Evolutionary conservation across 2,797 vertebrate genomes (phyloP).

Genomic region (Orestias chungarensis): DNA sequence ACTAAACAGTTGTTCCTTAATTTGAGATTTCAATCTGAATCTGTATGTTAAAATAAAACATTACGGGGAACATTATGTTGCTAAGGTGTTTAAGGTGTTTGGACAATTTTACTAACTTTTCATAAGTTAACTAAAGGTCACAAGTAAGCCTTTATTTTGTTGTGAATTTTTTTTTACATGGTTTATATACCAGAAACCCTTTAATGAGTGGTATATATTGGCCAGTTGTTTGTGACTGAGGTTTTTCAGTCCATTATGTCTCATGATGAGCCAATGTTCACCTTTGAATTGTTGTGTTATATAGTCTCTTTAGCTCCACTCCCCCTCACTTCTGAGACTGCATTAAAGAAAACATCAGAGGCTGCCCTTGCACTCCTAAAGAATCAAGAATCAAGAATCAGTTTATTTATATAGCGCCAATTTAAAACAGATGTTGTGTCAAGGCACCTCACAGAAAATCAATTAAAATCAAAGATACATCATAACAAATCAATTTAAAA

Average conservation of each 20-base stretch:
- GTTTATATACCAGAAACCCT: not conserved
- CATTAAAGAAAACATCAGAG: slow-evolving; percentile 25
- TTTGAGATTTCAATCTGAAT: too few species aligned
- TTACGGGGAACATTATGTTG: too few species aligned
- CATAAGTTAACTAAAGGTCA: not conserved
- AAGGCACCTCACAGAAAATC: too few species aligned
- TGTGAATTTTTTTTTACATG: not conserved
- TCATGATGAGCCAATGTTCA: slow-evolving; percentile 1
- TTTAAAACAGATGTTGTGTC: too few species aligned
- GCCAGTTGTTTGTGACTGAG: not conserved
- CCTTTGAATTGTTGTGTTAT: slow-evolving; percentile 3
- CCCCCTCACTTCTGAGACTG: not conserved
- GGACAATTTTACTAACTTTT: not conserved
- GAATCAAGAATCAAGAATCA: too few species aligned
- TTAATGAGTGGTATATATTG: not conserved
- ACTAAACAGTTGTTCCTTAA: not conserved
- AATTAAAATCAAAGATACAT: too few species aligned
- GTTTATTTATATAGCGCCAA: too few species aligned
- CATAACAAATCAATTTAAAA: too few species aligned
- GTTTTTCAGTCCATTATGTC: not conserved
- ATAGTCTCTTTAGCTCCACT: slow-evolving; percentile 3
- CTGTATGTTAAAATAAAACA: too few species aligned
- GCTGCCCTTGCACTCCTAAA: slow-evolving; percentile 35
- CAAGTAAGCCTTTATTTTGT: not conserved
- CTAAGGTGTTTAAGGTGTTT: too few species aligned